Conservation (phyloP, 2,888 invertebrate species). For the Omphaloscelis lunosa region DNA sequence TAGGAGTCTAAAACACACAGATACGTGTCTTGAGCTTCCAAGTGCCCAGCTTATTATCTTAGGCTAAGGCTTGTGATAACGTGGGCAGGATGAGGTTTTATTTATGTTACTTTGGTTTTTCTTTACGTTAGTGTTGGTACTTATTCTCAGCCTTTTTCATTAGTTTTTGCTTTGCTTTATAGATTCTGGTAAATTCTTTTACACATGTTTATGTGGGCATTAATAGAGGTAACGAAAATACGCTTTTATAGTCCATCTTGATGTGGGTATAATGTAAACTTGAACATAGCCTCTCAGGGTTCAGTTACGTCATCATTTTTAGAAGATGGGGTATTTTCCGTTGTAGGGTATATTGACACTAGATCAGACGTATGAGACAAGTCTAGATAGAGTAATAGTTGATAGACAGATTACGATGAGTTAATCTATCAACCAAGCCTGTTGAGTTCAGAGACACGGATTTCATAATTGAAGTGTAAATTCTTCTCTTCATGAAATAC, state of each 20-base stretch:
- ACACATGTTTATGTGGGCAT: conserved; percentile 28
- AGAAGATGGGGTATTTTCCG: too few species aligned
- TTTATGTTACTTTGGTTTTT: conserved; percentile 32
- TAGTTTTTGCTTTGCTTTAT: conserved; percentile 11
- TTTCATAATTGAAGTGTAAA: background rate
- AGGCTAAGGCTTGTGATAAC: conserved; percentile 15
- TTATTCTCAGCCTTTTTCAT: conserved; percentile 5
- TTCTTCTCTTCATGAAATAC: background rate
- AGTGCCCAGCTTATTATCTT: conserved; percentile 9
- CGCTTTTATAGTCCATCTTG: background rate
- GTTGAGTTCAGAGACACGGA: background rate
- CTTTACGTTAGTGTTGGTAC: conserved; percentile 4
- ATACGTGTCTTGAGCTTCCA: conserved; percentile 11
- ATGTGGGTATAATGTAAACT: conserved; percentile 6
- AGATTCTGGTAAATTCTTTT: background rate
- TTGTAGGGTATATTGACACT: background rate
- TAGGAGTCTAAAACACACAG: conserved; percentile 10
- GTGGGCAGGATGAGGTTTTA: conserved; percentile 9
- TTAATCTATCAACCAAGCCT: background rate
- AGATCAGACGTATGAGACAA: background rate
- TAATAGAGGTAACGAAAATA: conserved; percentile 3
- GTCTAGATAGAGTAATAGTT: background rate
- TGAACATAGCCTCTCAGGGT: background rate
- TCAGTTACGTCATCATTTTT: too few species aligned
- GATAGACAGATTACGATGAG: too few species aligned